Percentiles rank a stretch among this genome's conserved stretches.
phyloP scores from a whole-genome alignment of 53 echinoderm and acorn worm genomes.

The Pentamera pediparva region DNA sequence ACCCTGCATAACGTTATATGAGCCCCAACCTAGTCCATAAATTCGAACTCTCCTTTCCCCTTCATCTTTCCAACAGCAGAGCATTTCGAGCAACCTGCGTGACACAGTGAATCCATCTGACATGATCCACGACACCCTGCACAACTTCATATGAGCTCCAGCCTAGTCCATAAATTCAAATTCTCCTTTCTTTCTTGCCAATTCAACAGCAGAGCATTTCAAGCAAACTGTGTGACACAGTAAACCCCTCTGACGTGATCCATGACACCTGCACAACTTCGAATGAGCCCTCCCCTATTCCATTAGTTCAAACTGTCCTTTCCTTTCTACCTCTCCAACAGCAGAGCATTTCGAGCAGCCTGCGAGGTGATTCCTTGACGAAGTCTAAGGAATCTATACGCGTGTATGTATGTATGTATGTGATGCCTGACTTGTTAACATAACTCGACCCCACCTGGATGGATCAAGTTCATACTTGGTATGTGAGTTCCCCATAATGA shows the following conservation, averaged over 20 bases:
- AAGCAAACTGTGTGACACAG: conserved; percentile 91
- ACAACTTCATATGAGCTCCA: conserved; percentile 99
- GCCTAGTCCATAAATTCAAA: no score
- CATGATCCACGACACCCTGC: conserved; percentile 97
- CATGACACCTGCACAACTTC: no score
- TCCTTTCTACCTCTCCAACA: no score
- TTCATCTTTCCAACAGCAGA: conserved; percentile 49
- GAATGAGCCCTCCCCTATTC: no score
- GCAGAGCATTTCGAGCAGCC: conserved; percentile 95
- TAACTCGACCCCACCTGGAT: no score
- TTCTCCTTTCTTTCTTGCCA: background rate
- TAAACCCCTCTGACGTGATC: conserved; percentile 94
- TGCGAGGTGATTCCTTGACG: no score
- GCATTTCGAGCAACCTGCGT: conserved; percentile 92
- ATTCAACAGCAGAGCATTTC: conserved; percentile 81
- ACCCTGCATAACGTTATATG: background rate
- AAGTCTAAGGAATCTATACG: no score
- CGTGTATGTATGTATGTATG: no score
- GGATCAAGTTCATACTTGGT: no score
- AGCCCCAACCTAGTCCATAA: background rate
- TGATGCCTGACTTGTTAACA: no score
- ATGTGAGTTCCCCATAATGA: no score
- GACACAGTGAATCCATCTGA: conserved; percentile 96
- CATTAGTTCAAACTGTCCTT: no score
- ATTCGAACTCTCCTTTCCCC: background rate